A percentile compares a stretch with the other conserved stretches of the same genome.
phyloP scores from a whole-genome alignment of 2,113 vertebrate genomes.

The Podocnemis expansa region DNA sequence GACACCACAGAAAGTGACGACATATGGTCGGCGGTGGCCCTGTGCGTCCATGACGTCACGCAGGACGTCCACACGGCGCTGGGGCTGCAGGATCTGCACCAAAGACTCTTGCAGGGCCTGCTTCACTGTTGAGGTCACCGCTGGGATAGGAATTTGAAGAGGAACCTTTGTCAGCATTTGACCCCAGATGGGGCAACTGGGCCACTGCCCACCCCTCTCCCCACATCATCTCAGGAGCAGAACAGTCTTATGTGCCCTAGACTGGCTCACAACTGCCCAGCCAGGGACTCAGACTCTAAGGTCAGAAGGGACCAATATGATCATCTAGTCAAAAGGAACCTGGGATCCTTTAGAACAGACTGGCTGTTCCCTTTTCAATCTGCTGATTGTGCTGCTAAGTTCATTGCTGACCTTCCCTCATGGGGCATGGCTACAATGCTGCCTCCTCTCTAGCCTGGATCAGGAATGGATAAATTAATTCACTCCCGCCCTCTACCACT shows the following conservation, averaged over 20 bases:
- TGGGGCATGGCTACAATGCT: background rate
- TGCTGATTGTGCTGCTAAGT: background rate
- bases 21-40: conserved; percentile 88
- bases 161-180: accelerated
- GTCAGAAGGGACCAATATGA: too few species aligned
- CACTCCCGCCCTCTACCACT: background rate
- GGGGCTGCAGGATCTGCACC: conserved; percentile 97
- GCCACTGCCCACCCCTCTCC: background rate
- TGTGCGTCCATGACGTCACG: conserved; percentile 95
- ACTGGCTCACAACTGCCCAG: background rate
- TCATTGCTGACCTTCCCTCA: background rate
- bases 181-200: background rate
- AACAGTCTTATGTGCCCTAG: background rate
- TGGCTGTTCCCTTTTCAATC: background rate
- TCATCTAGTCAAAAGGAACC: too few species aligned
- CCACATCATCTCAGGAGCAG: background rate
- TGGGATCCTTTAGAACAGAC: background rate
- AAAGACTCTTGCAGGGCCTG: conserved; percentile 95
- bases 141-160: conserved; percentile 62
- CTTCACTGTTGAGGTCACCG: conserved; percentile 96
- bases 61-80: conserved; percentile 93
- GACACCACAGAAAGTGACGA: conserved; percentile 95
- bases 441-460: background rate
- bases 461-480: background rate
- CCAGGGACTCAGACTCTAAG: too few species aligned